phyloP scores from a whole-genome alignment of 2,888 invertebrate genomes.

The Diarsia dahlii region DNA sequence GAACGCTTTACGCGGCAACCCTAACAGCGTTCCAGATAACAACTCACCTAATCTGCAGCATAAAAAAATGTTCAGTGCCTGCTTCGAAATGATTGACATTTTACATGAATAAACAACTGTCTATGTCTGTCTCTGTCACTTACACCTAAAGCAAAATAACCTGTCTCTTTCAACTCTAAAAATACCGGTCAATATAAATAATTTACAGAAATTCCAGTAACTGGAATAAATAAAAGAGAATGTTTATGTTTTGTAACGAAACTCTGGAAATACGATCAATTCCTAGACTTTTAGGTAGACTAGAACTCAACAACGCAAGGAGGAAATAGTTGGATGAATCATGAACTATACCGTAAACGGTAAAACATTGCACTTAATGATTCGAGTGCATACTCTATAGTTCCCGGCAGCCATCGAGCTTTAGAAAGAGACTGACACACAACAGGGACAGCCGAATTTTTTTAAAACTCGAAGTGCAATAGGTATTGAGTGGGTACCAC shows the following conservation, averaged over 20 bases:
- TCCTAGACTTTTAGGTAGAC: constrained; percentile 3
- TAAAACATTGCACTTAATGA: constrained; percentile 7
- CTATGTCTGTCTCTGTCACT: constrained; percentile 23
- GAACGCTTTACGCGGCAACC: constrained; percentile 31
- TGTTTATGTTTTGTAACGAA: constrained; percentile 23
- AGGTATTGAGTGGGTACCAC: no score
- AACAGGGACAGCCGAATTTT: background rate
- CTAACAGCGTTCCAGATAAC: constrained; percentile 43
- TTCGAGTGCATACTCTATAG: background rate
- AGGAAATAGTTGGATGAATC: constrained; percentile 19
- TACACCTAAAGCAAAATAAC: background rate
- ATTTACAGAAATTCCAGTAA: constrained; percentile 21
- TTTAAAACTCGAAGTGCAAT: background rate
- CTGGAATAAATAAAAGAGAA: constrained; percentile 1
- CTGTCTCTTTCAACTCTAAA: constrained; percentile 40
- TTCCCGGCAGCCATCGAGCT: background rate
- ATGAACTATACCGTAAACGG: no score
- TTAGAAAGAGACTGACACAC: constrained; percentile 22
- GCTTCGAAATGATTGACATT: constrained; percentile 14
- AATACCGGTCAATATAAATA: constrained; percentile 49
- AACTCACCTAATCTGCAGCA: constrained; percentile 12
- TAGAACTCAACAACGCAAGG: background rate
- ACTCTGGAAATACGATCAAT: constrained; percentile 7
- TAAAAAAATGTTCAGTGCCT: constrained; percentile 19
- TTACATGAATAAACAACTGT: constrained; percentile 22